Conservation (phyloP, 2,888 invertebrate species). For the Pristionchus fissidentatus region DNA sequence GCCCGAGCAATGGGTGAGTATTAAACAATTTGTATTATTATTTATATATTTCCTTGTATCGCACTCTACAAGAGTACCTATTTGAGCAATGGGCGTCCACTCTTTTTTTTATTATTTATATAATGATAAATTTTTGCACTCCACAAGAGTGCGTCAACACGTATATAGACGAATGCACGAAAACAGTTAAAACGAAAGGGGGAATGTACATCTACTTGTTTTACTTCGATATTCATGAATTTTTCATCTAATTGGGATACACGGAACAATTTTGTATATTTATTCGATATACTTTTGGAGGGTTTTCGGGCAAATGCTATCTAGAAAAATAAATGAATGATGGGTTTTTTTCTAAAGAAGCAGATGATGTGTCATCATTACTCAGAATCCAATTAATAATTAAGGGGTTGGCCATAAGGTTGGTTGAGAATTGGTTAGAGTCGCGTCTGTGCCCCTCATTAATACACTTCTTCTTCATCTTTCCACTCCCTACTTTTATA, state of each 20-base stretch:
- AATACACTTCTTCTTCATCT: conserved; percentile 10
- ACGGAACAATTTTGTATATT: no score
- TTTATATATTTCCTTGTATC: background rate
- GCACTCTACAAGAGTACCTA: background rate
- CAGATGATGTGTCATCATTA: background rate
- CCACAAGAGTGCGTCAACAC: background rate
- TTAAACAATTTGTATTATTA: background rate
- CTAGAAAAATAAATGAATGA: no score
- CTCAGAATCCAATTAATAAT: background rate
- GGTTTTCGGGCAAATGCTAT: no score
- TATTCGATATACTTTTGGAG: no score
- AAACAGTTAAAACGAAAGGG: background rate
- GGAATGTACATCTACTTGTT: background rate
- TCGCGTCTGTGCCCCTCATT: background rate
- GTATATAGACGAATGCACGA: background rate
- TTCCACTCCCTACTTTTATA: no score
- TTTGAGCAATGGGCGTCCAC: background rate
- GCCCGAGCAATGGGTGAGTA: background rate
- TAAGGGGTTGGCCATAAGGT: background rate
- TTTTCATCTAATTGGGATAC: no score
- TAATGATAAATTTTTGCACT: background rate
- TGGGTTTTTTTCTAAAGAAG: no score
- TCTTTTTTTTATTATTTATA: background rate
- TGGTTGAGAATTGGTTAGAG: background rate
- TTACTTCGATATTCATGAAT: no score